Evolutionary conservation across 2,797 vertebrate genomes (phyloP), one percentile per base, ranked within the genome.

Genomic region (Anolis apletophallus): DNA sequence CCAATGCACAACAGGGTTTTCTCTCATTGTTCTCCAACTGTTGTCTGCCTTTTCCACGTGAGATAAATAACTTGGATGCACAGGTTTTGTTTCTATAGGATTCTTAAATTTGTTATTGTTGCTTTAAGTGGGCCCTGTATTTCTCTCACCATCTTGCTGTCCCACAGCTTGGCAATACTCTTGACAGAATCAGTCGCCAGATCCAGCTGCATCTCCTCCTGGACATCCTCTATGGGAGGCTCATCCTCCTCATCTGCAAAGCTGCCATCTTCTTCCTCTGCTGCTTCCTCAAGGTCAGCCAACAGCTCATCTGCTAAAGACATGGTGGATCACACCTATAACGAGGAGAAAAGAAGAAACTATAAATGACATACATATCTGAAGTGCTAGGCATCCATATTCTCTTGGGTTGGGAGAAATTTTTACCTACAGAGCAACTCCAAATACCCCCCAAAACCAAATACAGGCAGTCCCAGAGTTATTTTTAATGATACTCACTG

Each of bases 221-320:
- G 98, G 75, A 98, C 98, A 83, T 98, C 98, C 69, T 98, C 98
- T 76, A 99, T 96, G 0, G 96, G 94, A 1, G 93, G 92, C 79
- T 95, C 93, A 59, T 95, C 96, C 29, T 95, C 96, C 13, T 95
- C 96, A 52, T 95, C 96, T 17, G 89, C 94, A 68, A 95, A 94
- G 89, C 93, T 95, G n/a, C 95, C 96, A 32, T 95, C 96, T 81
- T 95, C 96, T 29, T 95, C 95, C 50, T 95, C 95, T 8, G 95
- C 95, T 0, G 96, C 97, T 94, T 99, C 98, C 95, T 99, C 98
- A 52, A 99, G 94, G 88, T 99, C 98, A 0, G 98, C 98, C 87
- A 99, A 92, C 54, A 99, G 97, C 92, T 99, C 98, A 1, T 99
- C 98, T 5, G 98, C 98, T 90, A 98, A 93, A 93, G 98, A 99